These are phyloP conservation scores for Antrozous pallidus DNA, from an alignment of 2,797 vertebrate genomes.

Conservation along the genomic window DNA sequence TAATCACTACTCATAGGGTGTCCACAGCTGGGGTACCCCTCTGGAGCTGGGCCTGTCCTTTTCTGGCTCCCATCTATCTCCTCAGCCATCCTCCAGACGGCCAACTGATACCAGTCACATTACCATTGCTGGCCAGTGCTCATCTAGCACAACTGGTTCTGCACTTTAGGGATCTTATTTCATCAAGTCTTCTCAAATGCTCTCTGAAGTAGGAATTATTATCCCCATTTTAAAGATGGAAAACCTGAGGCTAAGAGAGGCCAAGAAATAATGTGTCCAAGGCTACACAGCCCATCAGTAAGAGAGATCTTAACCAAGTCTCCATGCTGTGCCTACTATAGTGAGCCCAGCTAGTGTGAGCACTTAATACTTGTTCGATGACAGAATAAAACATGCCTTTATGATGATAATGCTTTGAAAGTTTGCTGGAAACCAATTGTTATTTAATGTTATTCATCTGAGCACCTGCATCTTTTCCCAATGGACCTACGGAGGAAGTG, in stretches of 20 bases:
- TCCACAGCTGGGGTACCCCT: not conserved
- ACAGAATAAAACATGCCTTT: not conserved
- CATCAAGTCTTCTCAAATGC: not conserved
- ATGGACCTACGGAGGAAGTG: slow-evolving; percentile 10
- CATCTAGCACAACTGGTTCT: accelerated
- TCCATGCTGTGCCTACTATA: not conserved
- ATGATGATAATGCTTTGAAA: not conserved
- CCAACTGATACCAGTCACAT: accelerated
- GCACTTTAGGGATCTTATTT: not conserved
- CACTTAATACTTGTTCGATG: not conserved
- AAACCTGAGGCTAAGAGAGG: not conserved
- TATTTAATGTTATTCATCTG: slow-evolving; percentile 9
- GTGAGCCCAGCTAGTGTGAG: not conserved
- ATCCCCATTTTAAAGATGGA: not conserved
- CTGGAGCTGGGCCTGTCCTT: not conserved
- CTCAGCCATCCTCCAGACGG: not conserved
- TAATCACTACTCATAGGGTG: accelerated
- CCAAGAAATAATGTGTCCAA: not conserved
- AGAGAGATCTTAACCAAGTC: not conserved
- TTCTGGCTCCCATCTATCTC: not conserved
- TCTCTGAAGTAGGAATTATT: not conserved
- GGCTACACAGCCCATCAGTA: not conserved
- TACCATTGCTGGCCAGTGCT: accelerated
- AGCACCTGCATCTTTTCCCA: slow-evolving; percentile 14
- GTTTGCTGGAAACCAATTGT: not conserved